Evolutionary conservation across 2,888 invertebrate species (phyloP), one percentile per base, ranked within the genome.

Genomic region (Drosophila borborema): DNA sequence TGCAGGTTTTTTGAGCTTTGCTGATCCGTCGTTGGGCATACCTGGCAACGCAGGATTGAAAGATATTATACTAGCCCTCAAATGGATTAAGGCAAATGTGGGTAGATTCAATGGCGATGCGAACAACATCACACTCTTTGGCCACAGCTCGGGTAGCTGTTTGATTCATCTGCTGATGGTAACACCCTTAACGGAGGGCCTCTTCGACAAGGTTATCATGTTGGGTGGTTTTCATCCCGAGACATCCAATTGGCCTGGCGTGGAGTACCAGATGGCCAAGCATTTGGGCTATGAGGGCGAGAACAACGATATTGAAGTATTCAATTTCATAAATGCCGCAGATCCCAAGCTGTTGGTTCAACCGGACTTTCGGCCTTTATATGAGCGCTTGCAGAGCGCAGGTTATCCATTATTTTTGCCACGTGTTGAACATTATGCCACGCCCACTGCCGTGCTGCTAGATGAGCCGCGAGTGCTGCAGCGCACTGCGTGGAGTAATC

Each of bases 31-130:
- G 0, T 67, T 94, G 2, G 91, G 92, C 3, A 91, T 94, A 6
- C 94, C 94, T 2, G 94, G 94, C 0, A 94, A 94, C 80, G 94
- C 94, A 3, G 94, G 92, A 0, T 85, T 94, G 0, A 94, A 94
- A 85, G 94, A 94, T 77, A 91, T 93, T 84, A 84, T 94, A 1
- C 70, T 94, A 62, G 94, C 94, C 0, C 82, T 94, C 28, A 91
- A 92, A 77, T 94, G 94, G 94, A 90, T 94, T 2, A 92, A 93
- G 68, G 86, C 89, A 4, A 94, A 94, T 80, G 92, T 93, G 20
- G 36, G 69, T 7, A 77, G 86, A 41, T 94, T 94, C 75, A 93
- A 93, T 73, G 94, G 94, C 2, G 93, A 94, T 86, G 90, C 93
- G 0, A 80, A 92, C n/a, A 94, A 94, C 72, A 93, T 92, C 0